phyloP scores from a whole-genome alignment of 2,888 invertebrate genomes.

The Archaeoteleia sp. region DNA sequence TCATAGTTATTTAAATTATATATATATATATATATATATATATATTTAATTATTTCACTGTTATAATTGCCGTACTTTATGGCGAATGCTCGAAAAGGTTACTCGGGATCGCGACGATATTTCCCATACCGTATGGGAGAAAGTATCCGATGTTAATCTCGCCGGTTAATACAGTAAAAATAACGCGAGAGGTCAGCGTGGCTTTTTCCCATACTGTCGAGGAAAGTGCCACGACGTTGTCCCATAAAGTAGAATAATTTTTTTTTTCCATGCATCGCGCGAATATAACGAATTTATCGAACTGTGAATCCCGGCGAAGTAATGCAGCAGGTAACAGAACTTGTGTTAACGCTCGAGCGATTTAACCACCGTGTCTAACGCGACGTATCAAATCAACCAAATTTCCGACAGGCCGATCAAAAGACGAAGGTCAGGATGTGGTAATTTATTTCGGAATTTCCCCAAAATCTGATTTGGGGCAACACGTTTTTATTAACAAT shows the following conservation, averaged over 20 bases:
- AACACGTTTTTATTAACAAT: too few relatives aligned
- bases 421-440: constrained; percentile 17
- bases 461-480: too few relatives aligned
- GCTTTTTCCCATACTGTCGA: neutral
- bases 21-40: too few relatives aligned
- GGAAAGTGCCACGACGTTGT: constrained; percentile 4
- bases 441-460: constrained; percentile 7
- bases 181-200: too few relatives aligned
- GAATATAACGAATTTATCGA: constrained; percentile 23
- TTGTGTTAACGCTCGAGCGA: constrained; percentile 17
- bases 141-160: too few relatives aligned
- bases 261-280: neutral
- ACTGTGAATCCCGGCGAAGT: constrained; percentile 26
- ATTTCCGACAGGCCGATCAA: constrained; percentile 21
- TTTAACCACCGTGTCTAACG: constrained; percentile 1
- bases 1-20: too few relatives aligned
- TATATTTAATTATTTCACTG: too few relatives aligned
- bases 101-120: too few relatives aligned
- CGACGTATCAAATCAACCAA: constrained; percentile 16
- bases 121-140: too few relatives aligned
- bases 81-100: too few relatives aligned
- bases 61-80: too few relatives aligned
- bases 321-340: constrained; percentile 33
- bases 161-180: too few relatives aligned
- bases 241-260: constrained; percentile 17